These are phyloP conservation scores for Otus sunia DNA, from an alignment of 2,113 vertebrate genomes.

Conservation along the genomic window DNA sequence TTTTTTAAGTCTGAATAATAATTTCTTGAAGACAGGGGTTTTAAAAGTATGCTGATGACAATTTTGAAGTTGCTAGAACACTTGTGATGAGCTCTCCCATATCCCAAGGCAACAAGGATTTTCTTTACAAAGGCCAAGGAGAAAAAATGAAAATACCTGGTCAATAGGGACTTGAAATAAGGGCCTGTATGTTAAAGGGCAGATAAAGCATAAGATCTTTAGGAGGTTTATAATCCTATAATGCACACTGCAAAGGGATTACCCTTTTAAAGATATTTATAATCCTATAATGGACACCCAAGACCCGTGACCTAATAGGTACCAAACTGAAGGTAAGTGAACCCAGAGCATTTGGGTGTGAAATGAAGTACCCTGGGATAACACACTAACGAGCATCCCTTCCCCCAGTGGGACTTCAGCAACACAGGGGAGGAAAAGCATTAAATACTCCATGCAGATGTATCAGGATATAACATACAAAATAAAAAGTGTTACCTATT, in stretches of 20 bases:
- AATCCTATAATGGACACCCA: conserved; percentile 65
- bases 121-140: conserved; percentile 56
- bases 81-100: not conserved
- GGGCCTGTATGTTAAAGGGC: conserved; percentile 61
- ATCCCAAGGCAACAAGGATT: conserved; percentile 34
- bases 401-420: not conserved
- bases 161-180: conserved; percentile 58
- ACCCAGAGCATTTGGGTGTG: conserved; percentile 38
- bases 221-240: conserved; percentile 62
- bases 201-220: conserved; percentile 51
- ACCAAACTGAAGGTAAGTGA: not conserved
- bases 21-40: not conserved
- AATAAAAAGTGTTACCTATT: conserved; percentile 17
- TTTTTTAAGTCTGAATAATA: not conserved
- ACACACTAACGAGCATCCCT: conserved; percentile 39
- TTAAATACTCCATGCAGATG: not conserved
- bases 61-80: not conserved
- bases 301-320: conserved; percentile 53
- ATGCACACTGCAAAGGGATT: conserved; percentile 60
- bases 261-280: conserved; percentile 67
- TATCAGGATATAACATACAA: not conserved
- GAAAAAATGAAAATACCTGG: conserved; percentile 51
- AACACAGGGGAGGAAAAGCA: not conserved
- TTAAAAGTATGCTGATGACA: conserved; percentile 1
- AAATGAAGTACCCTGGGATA: conserved; percentile 41